Evolutionary conservation across 2,888 invertebrate species (phyloP).

Genomic region (Agonopterix heracliana): DNA sequence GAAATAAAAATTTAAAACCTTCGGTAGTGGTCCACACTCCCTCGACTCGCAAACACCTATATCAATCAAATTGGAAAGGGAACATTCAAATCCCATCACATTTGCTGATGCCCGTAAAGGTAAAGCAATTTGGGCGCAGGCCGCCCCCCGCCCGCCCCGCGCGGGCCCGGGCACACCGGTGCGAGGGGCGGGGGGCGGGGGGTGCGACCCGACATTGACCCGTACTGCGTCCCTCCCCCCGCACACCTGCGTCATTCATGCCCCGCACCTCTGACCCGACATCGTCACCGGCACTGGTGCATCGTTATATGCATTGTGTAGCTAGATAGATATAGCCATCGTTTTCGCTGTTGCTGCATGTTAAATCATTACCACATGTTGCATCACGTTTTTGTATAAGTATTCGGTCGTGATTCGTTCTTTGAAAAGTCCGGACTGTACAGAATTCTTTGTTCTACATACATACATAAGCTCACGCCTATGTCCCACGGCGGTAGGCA

Average conservation of each 20-base stretch:
- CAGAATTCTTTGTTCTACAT: no score
- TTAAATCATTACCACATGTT: not conserved
- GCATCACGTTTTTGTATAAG: no score
- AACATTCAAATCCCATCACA: slow-evolving; percentile 29
- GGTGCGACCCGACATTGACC: slow-evolving; percentile 43
- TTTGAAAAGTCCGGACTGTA: no score
- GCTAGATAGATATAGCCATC: slow-evolving; percentile 2
- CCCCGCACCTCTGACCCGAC: slow-evolving; percentile 18
- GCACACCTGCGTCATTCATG: slow-evolving; percentile 56
- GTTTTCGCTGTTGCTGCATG: slow-evolving; percentile 3
- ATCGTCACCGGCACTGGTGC: not conserved
- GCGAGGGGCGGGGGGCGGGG: slow-evolving; percentile 20
- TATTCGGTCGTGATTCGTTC: no score
- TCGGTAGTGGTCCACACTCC: no score
- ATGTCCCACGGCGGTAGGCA: no score
- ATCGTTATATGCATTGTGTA: not conserved
- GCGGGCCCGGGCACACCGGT: slow-evolving; percentile 19
- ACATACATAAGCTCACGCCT: no score
- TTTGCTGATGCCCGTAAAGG: slow-evolving; percentile 27
- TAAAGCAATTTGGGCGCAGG: slow-evolving; percentile 25
- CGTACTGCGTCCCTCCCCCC: slow-evolving; percentile 29
- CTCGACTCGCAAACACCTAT: not conserved
- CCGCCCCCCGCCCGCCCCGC: slow-evolving; percentile 11
- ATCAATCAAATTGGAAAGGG: not conserved
- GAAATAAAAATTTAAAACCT: no score